These are phyloP conservation scores for Euschistus heros DNA, from an alignment of 1,140 invertebrate species.

Conservation along the genomic window DNA sequence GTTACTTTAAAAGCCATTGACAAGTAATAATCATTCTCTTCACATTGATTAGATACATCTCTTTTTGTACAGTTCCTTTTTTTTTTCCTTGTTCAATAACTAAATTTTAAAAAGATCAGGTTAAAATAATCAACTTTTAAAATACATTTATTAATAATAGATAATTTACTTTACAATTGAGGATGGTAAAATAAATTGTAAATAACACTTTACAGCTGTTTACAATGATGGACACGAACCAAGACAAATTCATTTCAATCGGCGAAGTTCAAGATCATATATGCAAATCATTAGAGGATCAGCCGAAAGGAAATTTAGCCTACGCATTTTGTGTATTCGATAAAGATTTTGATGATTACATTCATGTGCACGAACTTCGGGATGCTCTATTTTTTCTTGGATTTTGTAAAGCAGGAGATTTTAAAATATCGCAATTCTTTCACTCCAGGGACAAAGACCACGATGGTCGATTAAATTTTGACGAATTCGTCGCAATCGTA, in stretches of 20 bases:
- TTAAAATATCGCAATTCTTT: not conserved
- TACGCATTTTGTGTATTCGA: conserved; percentile 19
- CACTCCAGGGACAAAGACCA: not conserved
- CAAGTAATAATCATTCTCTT: no score
- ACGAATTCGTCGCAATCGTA: conserved; percentile 1
- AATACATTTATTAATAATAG: no score
- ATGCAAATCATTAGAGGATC: not conserved
- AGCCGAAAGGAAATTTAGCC: not conserved
- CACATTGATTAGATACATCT: no score
- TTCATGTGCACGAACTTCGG: conserved; percentile 16
- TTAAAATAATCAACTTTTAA: no score
- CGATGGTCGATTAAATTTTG: not conserved
- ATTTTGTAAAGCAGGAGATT: not conserved
- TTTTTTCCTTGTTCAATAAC: no score
- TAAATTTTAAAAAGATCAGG: no score
- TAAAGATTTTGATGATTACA: conserved; percentile 17
- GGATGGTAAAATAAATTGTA: no score
- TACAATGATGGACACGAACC: conserved; percentile 5
- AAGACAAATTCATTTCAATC: not conserved
- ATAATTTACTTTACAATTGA: no score
- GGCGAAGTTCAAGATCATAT: conserved; percentile 8
- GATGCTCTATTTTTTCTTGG: conserved; percentile 1
- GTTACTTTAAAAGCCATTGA: no score
- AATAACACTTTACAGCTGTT: conserved; percentile 3
- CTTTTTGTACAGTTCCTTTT: no score